Evolutionary conservation across 2,888 invertebrate genomes (phyloP), one percentile per base, ranked within the genome.

Genomic region (Tridacna gigas): DNA sequence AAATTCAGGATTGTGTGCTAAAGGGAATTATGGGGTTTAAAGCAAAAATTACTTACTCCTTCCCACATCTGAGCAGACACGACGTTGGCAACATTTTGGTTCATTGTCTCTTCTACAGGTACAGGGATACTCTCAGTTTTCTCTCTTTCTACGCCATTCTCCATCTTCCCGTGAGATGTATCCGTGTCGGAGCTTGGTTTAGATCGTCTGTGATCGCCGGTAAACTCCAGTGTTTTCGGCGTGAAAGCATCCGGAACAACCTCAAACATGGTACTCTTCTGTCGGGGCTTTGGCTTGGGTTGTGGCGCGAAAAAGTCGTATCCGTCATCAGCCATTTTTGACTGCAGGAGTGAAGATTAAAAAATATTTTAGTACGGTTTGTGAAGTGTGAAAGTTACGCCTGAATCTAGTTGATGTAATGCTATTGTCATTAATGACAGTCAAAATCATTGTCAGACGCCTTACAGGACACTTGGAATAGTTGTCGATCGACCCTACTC

Each of bases 201-300:
- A n/a, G 74, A 77, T 45, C 87, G 80, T 28, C 87, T 60, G 61
- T 87, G 87, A 47, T 87, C 87, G 12, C 87, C 91, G 20, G 89
- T 90, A 25, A 91, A 83, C 69, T 87, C 90, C 61, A 93, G 76
- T 12, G 92, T 91, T 79, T 91, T 93, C 22, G 88, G 90, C 15
- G 89, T 89, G 81, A 90, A 92, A 1, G 93, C 92, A 84, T 92
- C 93, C 0, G 91, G 92, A 12, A 93, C 91, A 45, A 90, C 82
- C 56, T 91, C 91, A 77, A 93, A 93, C 84, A 92, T 89, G 25
- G 91, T 90, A 45, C 87, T 89, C 74, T 91, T 92, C 13, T 90
- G 91, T 18, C 93, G 81, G 0, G 92, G 91, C 74, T 88, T 88
- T 4, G 91, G 91, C 65, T 89, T 91, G 1, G 90, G 90, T 56